Evolutionary conservation across 92 coral and sea anemone genomes (phyloP).

Genomic region (Umimayanthus chanpuru): DNA sequence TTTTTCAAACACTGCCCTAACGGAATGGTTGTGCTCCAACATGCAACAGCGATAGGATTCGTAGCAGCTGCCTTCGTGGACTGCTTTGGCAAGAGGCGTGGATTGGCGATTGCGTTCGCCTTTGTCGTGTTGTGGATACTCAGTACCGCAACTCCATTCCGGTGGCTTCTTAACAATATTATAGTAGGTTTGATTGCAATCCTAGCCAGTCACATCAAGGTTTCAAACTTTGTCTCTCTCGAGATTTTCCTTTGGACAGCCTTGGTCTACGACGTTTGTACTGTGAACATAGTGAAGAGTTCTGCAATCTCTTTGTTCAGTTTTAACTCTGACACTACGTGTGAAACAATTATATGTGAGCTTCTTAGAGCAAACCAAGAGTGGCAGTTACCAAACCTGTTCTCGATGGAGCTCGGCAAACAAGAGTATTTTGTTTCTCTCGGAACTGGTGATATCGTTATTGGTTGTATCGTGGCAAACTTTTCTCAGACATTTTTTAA

Average conservation of each 20-base stretch:
- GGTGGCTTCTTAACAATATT: constrained; percentile 64
- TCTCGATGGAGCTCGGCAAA: constrained; percentile 62
- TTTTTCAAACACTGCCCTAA: constrained; percentile 54
- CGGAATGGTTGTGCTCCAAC: constrained; percentile 59
- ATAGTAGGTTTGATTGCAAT: constrained; percentile 58
- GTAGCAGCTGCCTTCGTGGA: constrained; percentile 51
- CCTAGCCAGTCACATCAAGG: constrained; percentile 60
- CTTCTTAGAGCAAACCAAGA: constrained; percentile 52
- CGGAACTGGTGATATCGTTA: constrained; percentile 71
- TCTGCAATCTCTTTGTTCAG: constrained; percentile 58
- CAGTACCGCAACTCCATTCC: constrained; percentile 55
- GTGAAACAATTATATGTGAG: constrained; percentile 61
- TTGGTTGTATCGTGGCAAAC: constrained; percentile 69
- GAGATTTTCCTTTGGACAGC: constrained; percentile 74
- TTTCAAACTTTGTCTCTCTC: constrained; percentile 58
- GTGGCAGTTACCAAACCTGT: constrained; percentile 70
- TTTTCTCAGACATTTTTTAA: constrained; percentile 66
- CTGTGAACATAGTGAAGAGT: constrained; percentile 21
- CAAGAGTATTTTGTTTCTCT: constrained; percentile 62
- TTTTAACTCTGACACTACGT: constrained; percentile 20
- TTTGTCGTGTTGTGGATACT: constrained; percentile 56
- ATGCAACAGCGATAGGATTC: constrained; percentile 53
- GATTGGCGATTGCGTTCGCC: constrained; percentile 41
- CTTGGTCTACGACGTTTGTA: constrained; percentile 57
- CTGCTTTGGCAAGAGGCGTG: constrained; percentile 55